Evolutionary conservation across 92 coral and sea anemone genomes (phyloP).

Genomic region (Desmophyllum pertusum): DNA sequence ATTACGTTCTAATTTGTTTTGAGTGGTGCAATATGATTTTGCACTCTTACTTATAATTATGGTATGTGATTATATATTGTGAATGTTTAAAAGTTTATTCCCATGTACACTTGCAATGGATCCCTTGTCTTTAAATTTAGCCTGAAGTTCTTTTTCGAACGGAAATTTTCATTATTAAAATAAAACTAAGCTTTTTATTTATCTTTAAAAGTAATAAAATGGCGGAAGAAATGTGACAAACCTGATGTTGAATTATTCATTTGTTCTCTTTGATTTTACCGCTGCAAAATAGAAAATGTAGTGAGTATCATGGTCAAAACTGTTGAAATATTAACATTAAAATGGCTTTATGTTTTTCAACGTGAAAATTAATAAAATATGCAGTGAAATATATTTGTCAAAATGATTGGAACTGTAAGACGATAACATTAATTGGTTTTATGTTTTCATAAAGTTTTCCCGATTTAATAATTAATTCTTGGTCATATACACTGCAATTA

Average conservation of each 20-base stretch:
- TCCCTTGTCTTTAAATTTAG: neutral
- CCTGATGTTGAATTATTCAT: conserved; percentile 39
- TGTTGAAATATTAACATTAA: neutral
- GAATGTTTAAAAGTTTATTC: neutral
- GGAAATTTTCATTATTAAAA: neutral
- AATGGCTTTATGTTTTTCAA: neutral
- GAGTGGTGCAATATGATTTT: neutral
- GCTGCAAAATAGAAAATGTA: neutral
- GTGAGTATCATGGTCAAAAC: neutral
- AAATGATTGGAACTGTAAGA: neutral
- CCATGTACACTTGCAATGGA: neutral
- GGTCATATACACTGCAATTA: neutral
- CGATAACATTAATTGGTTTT: neutral
- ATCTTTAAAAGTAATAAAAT: neutral
- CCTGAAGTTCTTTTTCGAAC: neutral
- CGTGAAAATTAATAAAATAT: too few relatives aligned
- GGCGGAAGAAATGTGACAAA: conserved; percentile 4
- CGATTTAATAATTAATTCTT: too few relatives aligned
- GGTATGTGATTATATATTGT: neutral
- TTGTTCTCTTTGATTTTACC: neutral
- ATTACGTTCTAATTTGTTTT: too few relatives aligned
- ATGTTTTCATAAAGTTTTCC: neutral
- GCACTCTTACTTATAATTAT: too few relatives aligned
- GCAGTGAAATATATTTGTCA: too few relatives aligned
- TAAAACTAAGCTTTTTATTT: neutral